Base-by-base conservation (phyloP, 37 sponge, comb jelly and placozoan genomes). In the Axinella damicornis region DNA sequence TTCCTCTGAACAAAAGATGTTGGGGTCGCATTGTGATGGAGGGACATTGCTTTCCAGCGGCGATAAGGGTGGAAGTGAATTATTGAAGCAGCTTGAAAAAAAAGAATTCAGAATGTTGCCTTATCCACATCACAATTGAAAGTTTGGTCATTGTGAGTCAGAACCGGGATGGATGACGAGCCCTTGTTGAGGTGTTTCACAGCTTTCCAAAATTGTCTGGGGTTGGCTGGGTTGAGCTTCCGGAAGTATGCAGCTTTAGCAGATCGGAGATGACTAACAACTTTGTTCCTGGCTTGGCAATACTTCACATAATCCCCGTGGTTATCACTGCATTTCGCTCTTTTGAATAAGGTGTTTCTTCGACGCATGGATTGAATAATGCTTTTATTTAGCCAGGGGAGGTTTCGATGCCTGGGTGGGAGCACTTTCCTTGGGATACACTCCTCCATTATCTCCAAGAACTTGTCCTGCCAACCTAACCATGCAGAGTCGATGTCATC, bases 191-290 rank as follows among this genome's bases (percentile, higher is more conserved):
- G 70, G 5, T 30, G 12, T 14, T 69, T 69, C 1, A 69, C 37
- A 69, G 70, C 2, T 32, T 69, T 69, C 70, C 70, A 69, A 31
- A 69, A 69, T 5, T 69, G 70, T 11, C 11, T 61, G n/a, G n/a
- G n/a, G 13, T 61, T 25, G 27, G 11, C n/a, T 61, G 63, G 27
- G 25, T 25, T 61, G 63, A 61, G 63, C 11, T 25, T 25, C 5
- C 27, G n/a, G 5, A 61, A 25, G 63, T 61, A 61, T 61, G n/a
- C 27, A n/a, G n/a, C 25, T 61, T 61, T 61, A 61, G 63, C n/a
- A 25, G 27, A 25, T 61, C 63, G n/a, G 5, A 61, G 63, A 6
- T 27, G n/a, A 13, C 63, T 61, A 61, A 25, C 27, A 2, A 61
- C 25, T 25, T 61, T 61, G 27, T 61, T 61, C 27, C 63, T 46